Percentiles rank a stretch among this genome's conserved stretches.
These are phyloP conservation scores for Macrocentrus cingulum DNA, from an alignment of 1,140 invertebrate species.

Conservation along the genomic window DNA sequence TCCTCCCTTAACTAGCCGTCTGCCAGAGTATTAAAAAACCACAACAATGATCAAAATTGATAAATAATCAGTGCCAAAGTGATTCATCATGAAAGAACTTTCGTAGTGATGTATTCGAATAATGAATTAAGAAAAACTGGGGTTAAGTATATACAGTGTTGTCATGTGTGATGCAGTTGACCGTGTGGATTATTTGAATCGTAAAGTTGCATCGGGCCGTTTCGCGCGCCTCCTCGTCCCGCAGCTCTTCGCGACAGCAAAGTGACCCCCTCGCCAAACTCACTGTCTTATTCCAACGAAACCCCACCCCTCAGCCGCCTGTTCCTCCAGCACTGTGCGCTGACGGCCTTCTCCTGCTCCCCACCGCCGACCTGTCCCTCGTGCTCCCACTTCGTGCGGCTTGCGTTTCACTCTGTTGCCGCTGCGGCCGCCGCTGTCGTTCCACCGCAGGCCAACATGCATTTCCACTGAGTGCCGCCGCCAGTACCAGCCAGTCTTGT, in stretches of 20 bases:
- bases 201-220: too few relatives aligned
- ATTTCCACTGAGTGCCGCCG: constrained; percentile 39
- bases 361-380: neutral
- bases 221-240: too few relatives aligned
- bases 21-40: too few relatives aligned
- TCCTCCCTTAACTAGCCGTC: too few relatives aligned
- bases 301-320: constrained; percentile 6
- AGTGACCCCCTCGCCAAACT: neutral
- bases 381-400: neutral
- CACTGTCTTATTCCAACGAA: neutral
- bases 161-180: too few relatives aligned
- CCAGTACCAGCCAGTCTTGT: constrained; percentile 42
- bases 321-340: constrained; percentile 7
- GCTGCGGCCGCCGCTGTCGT: constrained; percentile 18
- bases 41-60: too few relatives aligned
- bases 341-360: constrained; percentile 5
- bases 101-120: too few relatives aligned
- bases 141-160: too few relatives aligned
- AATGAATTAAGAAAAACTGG: too few relatives aligned
- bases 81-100: too few relatives aligned
- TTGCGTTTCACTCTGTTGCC: constrained; percentile 17
- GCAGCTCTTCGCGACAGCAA: neutral
- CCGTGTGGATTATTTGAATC: too few relatives aligned
- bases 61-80: too few relatives aligned
- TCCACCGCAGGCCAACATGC: constrained; percentile 34